phyloP scores from a whole-genome alignment of 2,888 invertebrate genomes.

The Parascotia fuliginaria region DNA sequence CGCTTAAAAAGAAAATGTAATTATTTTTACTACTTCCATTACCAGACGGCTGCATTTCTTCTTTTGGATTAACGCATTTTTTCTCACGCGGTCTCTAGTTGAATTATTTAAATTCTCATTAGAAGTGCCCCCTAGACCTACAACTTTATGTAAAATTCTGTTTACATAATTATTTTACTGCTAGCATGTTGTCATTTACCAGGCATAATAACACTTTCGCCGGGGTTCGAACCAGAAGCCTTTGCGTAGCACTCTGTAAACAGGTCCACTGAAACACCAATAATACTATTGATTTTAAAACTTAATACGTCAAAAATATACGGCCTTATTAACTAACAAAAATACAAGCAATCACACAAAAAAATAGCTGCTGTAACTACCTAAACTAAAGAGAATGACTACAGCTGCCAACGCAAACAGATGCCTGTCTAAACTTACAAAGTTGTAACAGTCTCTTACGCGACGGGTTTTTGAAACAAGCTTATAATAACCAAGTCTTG shows the following conservation, averaged over 20 bases:
- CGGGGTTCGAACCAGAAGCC: no score
- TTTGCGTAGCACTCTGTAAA: no score
- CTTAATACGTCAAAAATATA: no score
- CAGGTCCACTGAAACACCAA: no score
- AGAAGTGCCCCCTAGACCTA: slow-evolving; percentile 43
- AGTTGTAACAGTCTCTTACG: slow-evolving; percentile 24
- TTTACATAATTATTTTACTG: slow-evolving; percentile 45
- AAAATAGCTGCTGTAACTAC: not conserved
- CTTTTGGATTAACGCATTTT: slow-evolving; percentile 44
- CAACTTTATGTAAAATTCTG: slow-evolving; percentile 52
- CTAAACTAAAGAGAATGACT: not conserved
- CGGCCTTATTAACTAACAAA: no score
- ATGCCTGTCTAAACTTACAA: slow-evolving; percentile 13
- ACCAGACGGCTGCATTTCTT: slow-evolving; percentile 25
- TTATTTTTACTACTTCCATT: slow-evolving; percentile 26
- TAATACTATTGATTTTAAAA: no score
- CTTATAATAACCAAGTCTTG: slow-evolving; percentile 10
- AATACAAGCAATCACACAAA: no score
- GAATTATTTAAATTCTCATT: slow-evolving; percentile 65
- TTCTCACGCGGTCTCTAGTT: slow-evolving; percentile 35
- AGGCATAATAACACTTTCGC: no score
- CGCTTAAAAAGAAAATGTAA: slow-evolving; percentile 24
- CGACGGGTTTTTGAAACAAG: slow-evolving; percentile 16
- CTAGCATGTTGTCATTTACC: no score
- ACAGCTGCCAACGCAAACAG: slow-evolving; percentile 7